phyloP scores from a whole-genome alignment of 2,888 invertebrate genomes.

The Mimas tiliae region DNA sequence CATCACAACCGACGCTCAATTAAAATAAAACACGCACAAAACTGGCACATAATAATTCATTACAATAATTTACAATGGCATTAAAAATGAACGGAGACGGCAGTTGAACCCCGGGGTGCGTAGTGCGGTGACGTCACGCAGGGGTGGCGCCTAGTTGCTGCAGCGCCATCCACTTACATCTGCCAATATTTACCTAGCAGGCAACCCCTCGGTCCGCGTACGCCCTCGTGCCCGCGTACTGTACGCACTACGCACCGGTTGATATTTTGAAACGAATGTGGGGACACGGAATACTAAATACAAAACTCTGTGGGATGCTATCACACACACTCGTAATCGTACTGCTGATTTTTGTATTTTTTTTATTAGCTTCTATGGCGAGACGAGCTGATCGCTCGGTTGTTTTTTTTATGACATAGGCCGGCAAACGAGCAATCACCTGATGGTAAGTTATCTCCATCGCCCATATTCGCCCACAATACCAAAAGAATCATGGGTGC shows the following conservation, averaged over 20 bases:
- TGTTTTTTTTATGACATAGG: too few species aligned
- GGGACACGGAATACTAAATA: constrained; percentile 78
- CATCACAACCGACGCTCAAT: constrained; percentile 3
- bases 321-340: constrained; percentile 51
- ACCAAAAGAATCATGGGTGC: too few species aligned
- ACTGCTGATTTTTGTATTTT: neutral
- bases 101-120: constrained; percentile 31
- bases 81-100: constrained; percentile 39
- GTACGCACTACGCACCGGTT: constrained; percentile 65
- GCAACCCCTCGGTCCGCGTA: constrained; percentile 50
- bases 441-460: too few species aligned
- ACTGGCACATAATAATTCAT: constrained; percentile 30
- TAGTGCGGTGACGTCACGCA: constrained; percentile 66
- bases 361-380: too few species aligned
- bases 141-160: constrained; percentile 68
- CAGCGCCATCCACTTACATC: constrained; percentile 87
- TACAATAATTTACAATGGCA: constrained; percentile 41
- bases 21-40: constrained; percentile 17
- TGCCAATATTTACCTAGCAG: constrained; percentile 86
- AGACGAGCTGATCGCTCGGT: neutral
- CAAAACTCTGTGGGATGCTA: constrained; percentile 46
- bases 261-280: constrained; percentile 79
- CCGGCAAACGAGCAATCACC: too few species aligned
- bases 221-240: constrained; percentile 41
- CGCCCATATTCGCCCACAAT: too few species aligned